Evolutionary conservation across 2,888 invertebrate genomes (phyloP), one percentile per base, ranked within the genome.

Genomic region (Lepidocyrtinus sp.): DNA sequence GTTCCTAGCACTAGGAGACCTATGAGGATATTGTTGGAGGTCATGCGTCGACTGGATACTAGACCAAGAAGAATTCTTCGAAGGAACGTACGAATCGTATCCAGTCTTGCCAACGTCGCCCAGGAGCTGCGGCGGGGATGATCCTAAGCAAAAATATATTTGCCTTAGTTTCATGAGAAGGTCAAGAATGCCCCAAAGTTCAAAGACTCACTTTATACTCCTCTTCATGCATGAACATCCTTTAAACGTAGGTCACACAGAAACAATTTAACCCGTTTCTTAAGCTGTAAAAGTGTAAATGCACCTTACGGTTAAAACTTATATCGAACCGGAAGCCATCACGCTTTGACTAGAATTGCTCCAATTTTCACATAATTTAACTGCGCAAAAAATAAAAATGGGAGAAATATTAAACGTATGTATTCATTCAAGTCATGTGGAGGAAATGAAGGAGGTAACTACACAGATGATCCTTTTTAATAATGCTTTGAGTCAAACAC

Each of bases 1-100:
- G 73, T 74, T 27, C 73, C 79, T 9, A 82, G 22, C 7, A 79
- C 15, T 1, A 80, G 61, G 24, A 80, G 45, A 15, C 73, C 59
- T 1, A 75, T 17, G 1, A 82, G 62, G 3, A 76, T 26, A n/a
- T 78, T 82, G 24, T 65, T 76, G 1, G 75, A 76, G 46, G 61
- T 82, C 76, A 80, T 72, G 1, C 70, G 70, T n/a, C 81, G 59
- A 25, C 75, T 68, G 19, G 71, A 64, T 3, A 67, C 19, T n/a
- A 63, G 27, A 1, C 25, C 27, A 22, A 71, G 22, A 15, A 65
- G 22, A 15, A 62, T 7, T 21, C 71, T 78, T 9, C 78, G 25
- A 62, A 82, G 27, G 17, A 82, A 68, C 26, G 17, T 46, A 36
- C 73, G 61, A 24, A 62, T 59, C 27, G 68, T 62, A 36, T 70